Evolutionary conservation across 2,113 vertebrate genomes (phyloP), one percentile per base, ranked within the genome.

Genomic region (Austrofundulus limnaeus): DNA sequence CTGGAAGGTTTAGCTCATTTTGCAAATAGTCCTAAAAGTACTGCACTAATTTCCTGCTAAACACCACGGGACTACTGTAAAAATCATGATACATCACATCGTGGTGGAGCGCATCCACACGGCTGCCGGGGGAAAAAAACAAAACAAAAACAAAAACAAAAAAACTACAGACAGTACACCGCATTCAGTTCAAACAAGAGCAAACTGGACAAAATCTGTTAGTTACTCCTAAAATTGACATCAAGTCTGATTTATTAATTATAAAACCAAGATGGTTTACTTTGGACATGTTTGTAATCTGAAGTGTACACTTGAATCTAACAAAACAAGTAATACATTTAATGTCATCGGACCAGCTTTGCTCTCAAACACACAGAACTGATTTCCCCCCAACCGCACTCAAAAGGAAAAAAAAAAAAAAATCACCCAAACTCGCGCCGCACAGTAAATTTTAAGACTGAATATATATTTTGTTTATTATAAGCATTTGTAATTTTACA

Each of bases 391-490:
- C 88, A 86, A 78, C 72, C 84, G 84, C 84, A 82, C 86, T 83
- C 87, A 85, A 84, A n/a, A n/a, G n/a, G 80, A 88, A 34, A 34
- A 34, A 34, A 34, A 34, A 88, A 88, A 90, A 86, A 89, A 65
- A 82, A 89, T 80, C 83, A 90, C 84, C 88, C 90, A 86, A 89
- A 89, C 84, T 87, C 87, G 84, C 85, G 59, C 86, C 85, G 84
- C 88, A 90, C 87, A 88, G 83, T 84, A 85, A 87, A 73, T 76
- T 83, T 90, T 91, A 91, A 90, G 90, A 91, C 90, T 90, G 88
- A 90, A 91, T 91, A 91, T 90, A 91, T 88, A 88, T 88, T 89
- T 90, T 89, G 90, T 89, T 90, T 91, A 89, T 90, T 90, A 90
- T 91, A 91, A 89, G 90, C 78, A 88, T 91, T 90, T 91, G 84